Evolutionary conservation across 2,113 vertebrate species (phyloP).

Genomic region (Barnardius zonarius): DNA sequence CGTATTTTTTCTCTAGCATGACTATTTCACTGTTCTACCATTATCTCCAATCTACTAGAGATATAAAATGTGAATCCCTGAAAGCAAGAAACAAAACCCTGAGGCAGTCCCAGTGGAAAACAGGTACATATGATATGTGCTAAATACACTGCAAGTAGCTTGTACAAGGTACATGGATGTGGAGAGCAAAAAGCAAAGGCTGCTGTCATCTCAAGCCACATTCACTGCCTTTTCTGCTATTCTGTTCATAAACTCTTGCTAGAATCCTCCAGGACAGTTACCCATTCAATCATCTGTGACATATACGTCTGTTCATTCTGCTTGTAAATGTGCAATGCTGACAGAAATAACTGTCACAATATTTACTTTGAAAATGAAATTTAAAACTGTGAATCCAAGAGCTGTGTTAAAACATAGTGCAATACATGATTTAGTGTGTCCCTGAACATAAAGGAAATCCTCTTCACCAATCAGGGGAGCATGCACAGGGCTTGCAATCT

Average conservation of each 20-base stretch:
- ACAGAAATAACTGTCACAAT: slow-evolving; percentile 20
- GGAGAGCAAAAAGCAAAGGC: background rate
- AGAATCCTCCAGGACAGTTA: background rate
- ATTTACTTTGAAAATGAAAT: background rate
- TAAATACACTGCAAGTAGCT: background rate
- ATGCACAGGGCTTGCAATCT: background rate
- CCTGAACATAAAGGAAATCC: background rate
- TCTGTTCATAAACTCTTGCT: background rate
- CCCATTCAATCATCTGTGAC: background rate
- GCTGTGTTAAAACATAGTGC: background rate
- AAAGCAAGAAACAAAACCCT: background rate
- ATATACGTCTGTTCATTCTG: background rate
- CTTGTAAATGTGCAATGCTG: background rate
- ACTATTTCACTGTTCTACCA: background rate
- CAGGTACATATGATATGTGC: background rate
- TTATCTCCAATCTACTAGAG: background rate
- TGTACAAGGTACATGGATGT: background rate
- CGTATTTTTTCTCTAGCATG: background rate
- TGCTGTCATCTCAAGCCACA: background rate
- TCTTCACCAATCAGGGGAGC: background rate
- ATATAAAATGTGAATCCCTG: background rate
- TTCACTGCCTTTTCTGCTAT: background rate
- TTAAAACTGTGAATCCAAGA: background rate
- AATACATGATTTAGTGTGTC: background rate
- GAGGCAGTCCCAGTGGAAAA: background rate